A percentile compares a stretch with the other conserved stretches of the same genome.
Conservation (phyloP, 2,113 vertebrate genomes). For the Conger conger region DNA sequence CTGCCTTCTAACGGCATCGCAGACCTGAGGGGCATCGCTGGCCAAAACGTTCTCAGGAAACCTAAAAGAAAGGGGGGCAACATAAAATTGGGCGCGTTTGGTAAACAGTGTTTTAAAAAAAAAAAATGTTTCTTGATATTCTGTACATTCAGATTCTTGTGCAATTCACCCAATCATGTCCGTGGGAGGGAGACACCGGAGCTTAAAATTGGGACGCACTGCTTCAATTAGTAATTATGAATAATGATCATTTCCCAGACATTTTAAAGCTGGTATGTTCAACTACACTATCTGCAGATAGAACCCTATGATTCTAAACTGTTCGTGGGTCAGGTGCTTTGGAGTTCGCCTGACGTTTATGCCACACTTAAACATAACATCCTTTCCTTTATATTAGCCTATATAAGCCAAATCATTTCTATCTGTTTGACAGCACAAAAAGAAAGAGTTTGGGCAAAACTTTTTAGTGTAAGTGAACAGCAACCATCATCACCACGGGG, state of each 20-base stretch:
- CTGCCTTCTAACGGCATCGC: not conserved
- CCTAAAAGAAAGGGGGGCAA: not conserved
- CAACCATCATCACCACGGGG: too few species aligned
- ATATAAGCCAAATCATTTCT: too few species aligned
- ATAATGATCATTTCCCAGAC: not conserved
- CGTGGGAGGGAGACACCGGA: not conserved
- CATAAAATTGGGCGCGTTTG: not conserved
- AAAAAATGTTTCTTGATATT: not conserved
- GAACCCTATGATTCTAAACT: not conserved
- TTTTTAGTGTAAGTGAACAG: too few species aligned
- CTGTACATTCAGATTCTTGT: not conserved
- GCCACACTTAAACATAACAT: not conserved
- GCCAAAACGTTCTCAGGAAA: not conserved
- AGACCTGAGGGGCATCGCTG: not conserved
- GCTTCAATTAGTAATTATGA: not conserved
- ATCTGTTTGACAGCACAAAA: too few species aligned
- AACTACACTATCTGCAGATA: not conserved
- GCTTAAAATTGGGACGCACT: not conserved
- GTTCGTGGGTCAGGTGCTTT: not conserved
- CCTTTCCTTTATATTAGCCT: not conserved
- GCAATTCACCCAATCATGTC: not conserved
- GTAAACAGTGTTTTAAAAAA: constrained; percentile 7
- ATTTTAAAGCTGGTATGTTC: not conserved
- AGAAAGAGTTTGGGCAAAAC: too few species aligned
- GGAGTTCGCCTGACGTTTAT: not conserved